phyloP scores from a whole-genome alignment of 92 coral and sea anemone species.

The Umimayanthus kanabou region DNA sequence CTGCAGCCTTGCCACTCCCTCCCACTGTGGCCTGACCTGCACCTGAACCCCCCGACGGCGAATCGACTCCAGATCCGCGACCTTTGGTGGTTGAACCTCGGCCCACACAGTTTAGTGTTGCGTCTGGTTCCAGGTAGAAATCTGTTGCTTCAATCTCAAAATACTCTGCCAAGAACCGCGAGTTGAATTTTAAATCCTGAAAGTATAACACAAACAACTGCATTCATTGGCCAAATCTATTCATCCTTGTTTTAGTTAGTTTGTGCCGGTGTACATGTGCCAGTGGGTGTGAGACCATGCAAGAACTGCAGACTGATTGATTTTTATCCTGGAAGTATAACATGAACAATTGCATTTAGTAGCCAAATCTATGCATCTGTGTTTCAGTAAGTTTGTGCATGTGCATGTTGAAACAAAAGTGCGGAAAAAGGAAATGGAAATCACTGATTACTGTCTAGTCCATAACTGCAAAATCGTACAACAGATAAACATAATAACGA shows the following conservation, averaged over 20 bases:
- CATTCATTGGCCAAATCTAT: background rate
- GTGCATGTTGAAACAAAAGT: background rate
- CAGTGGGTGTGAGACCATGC: background rate
- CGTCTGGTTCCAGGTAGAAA: slow-evolving; percentile 68
- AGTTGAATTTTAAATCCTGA: slow-evolving; percentile 72
- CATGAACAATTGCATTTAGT: background rate
- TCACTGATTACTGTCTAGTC: background rate
- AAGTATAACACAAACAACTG: background rate
- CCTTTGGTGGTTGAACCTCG: slow-evolving; percentile 54
- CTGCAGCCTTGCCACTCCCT: slow-evolving; percentile 53
- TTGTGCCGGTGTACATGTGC: background rate
- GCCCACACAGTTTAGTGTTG: slow-evolving; percentile 62
- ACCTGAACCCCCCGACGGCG: slow-evolving; percentile 61
- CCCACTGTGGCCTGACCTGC: slow-evolving; percentile 72
- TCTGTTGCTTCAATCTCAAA: slow-evolving; percentile 70
- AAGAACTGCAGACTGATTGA: slow-evolving; percentile 50
- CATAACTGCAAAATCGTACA: too few relatives aligned
- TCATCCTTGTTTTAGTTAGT: background rate
- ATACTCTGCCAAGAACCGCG: slow-evolving; percentile 62
- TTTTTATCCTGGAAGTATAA: slow-evolving; percentile 58
- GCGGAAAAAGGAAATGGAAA: background rate
- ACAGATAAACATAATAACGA: too few relatives aligned
- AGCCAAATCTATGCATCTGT: background rate
- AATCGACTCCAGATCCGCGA: slow-evolving; percentile 62
- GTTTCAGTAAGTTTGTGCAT: background rate